phyloP scores from a whole-genome alignment of 2,113 vertebrate genomes.

The Recurvirostra avosetta region DNA sequence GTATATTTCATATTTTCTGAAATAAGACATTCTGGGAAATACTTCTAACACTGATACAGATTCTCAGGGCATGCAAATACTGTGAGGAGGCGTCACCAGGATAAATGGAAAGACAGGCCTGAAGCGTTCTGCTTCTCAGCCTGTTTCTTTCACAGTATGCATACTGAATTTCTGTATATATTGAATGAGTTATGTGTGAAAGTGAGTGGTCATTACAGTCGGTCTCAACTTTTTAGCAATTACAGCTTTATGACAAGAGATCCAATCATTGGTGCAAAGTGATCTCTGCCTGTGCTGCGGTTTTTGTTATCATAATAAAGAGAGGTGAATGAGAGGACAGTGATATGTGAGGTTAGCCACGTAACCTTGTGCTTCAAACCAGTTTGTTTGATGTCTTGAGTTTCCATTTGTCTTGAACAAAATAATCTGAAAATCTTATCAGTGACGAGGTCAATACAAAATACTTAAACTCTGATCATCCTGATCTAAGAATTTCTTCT shows the following conservation, averaged over 20 bases:
- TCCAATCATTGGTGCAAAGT: neutral
- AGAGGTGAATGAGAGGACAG: constrained; percentile 2
- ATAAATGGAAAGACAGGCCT: neutral
- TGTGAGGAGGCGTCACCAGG: neutral
- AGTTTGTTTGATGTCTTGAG: neutral
- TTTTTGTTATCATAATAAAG: neutral
- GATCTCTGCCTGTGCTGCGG: neutral
- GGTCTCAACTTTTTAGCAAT: neutral
- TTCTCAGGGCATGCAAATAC: neutral
- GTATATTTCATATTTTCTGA: neutral
- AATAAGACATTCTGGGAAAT: neutral
- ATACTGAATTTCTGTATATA: neutral
- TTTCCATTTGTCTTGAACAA: neutral
- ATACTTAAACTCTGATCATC: neutral
- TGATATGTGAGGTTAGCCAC: constrained; percentile 35
- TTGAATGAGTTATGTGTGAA: neutral
- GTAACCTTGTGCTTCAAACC: neutral
- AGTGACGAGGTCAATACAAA: neutral
- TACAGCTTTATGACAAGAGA: neutral
- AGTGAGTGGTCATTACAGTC: neutral
- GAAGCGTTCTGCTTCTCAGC: neutral
- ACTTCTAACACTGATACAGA: neutral
- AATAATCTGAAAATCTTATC: neutral
- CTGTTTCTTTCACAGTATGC: neutral
- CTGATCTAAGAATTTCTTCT: neutral